These are phyloP conservation scores for Oostethus manadensis DNA, from an alignment of 2,113 vertebrate genomes.

Conservation along the genomic window DNA sequence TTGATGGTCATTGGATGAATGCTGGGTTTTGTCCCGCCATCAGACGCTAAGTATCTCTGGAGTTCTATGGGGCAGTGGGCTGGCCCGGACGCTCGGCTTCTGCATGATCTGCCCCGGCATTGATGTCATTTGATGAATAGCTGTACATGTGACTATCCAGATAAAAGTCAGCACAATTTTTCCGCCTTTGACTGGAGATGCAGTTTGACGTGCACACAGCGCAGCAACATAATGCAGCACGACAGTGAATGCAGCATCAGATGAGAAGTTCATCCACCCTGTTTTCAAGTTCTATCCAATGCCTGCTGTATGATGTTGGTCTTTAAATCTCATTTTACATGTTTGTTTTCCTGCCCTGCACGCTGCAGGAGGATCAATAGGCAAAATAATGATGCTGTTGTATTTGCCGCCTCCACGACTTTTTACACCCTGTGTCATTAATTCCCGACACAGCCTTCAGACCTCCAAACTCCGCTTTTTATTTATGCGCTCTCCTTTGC, in stretches of 20 bases:
- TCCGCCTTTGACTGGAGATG: constrained; percentile 1
- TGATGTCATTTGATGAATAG: background rate
- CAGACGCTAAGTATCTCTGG: too few relatives aligned
- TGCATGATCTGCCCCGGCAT: background rate
- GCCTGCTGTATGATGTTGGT: constrained; percentile 36
- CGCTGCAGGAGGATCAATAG: constrained; percentile 53
- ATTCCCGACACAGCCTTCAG: constrained; percentile 47
- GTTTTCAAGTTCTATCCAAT: constrained; percentile 27
- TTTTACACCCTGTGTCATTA: constrained; percentile 52
- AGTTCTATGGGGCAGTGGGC: too few relatives aligned
- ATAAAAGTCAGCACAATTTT: background rate
- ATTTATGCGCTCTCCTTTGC: constrained; percentile 48
- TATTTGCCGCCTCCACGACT: constrained; percentile 32
- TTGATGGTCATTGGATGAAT: too few relatives aligned
- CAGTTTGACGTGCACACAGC: constrained; percentile 11
- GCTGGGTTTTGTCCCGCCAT: too few relatives aligned
- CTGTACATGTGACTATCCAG: background rate
- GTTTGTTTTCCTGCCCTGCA: constrained; percentile 28
- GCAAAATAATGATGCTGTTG: constrained; percentile 60
- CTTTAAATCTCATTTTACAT: constrained; percentile 62
- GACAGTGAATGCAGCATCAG: constrained; percentile 1
- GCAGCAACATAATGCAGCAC: background rate
- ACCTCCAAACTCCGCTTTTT: constrained; percentile 37
- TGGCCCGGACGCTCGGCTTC: too few relatives aligned
- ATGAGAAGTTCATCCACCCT: background rate